Evolutionary conservation across 2,113 vertebrate species (phyloP), one percentile per base, ranked within the genome.

Genomic region (Plecotus auritus): DNA sequence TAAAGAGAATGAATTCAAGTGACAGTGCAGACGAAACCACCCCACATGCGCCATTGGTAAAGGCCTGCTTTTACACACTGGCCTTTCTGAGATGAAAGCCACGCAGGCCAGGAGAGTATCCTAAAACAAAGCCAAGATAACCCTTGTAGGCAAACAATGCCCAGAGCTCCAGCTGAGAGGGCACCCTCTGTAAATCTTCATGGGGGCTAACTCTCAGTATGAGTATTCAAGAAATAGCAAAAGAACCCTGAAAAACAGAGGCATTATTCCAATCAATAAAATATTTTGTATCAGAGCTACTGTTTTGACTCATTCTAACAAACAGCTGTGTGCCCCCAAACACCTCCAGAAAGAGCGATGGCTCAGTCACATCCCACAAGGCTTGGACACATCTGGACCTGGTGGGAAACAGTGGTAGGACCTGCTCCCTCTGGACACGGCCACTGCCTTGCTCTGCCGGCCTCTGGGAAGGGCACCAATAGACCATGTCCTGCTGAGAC

Each of bases 281-380:
- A 7, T 72, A 30, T 69, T 69, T 40, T 89, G 47, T 42, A 35
- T 12, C 56, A 95, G 28, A 74, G 23, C 64, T 95, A 77, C 93
- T 32, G 72, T 64, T 73, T 81, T 70, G 90, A 88, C 35, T 88
- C 77, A 23, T 92, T 95, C 76, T 76, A 93, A 74, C 22, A 88
- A 97, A 94, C 5, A 94, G 56, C 56, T 47, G 30, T 40, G n/a
- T 26, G 45, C 66, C 59, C 45, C 40, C 66, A 92, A 56, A 88
- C 80, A 88, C 94, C 95, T 59, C 85, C 80, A 96, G 85, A 92
- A 95, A 77, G 95, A 97, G 78, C 0, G 2, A 1, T 80, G 74
- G 74, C 28, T 85, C 72, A 56, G 23, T 82, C 90, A 56, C n/a
- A 42, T 66, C 74, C 84, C 86, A 81, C 7, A 16, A 91, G 95